Conservation (phyloP, 2,888 invertebrate genomes). For the Oxyteleia sp. region DNA sequence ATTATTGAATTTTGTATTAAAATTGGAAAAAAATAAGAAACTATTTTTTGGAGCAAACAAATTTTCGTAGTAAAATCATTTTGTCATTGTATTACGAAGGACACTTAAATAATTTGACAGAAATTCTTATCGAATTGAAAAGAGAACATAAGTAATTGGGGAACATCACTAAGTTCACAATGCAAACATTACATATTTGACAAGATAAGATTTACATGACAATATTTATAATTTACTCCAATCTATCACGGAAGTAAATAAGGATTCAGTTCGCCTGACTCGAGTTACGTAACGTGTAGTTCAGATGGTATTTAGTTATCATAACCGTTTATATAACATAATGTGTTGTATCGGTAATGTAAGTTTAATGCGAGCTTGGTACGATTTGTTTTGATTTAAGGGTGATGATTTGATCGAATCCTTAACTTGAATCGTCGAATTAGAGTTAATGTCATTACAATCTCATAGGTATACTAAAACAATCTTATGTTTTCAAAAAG, state of each 20-base stretch:
- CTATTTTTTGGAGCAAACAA: too few relatives aligned
- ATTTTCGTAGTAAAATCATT: too few relatives aligned
- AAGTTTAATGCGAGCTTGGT: constrained; percentile 28
- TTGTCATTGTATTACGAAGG: too few relatives aligned
- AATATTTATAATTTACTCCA: constrained; percentile 59
- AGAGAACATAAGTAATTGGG: neutral
- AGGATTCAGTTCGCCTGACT: constrained; percentile 32
- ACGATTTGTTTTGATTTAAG: constrained; percentile 16
- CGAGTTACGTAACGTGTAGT: constrained; percentile 29
- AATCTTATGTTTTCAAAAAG: too few relatives aligned
- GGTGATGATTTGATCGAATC: constrained; percentile 9
- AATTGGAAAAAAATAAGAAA: too few relatives aligned
- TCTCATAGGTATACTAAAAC: too few relatives aligned
- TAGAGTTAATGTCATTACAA: too few relatives aligned
- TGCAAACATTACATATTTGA: constrained; percentile 3
- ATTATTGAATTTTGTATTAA: too few relatives aligned
- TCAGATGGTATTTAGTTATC: constrained; percentile 52
- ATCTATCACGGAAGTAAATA: constrained; percentile 64
- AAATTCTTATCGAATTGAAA: too few relatives aligned
- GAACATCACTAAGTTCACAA: constrained; percentile 15
- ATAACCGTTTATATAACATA: constrained; percentile 52
- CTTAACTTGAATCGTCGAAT: too few relatives aligned
- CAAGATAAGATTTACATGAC: constrained; percentile 58
- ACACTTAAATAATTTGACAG: neutral
- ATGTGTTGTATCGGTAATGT: constrained; percentile 51